phyloP scores from a whole-genome alignment of 2,113 vertebrate genomes.

The Nesoenas mayeri region DNA sequence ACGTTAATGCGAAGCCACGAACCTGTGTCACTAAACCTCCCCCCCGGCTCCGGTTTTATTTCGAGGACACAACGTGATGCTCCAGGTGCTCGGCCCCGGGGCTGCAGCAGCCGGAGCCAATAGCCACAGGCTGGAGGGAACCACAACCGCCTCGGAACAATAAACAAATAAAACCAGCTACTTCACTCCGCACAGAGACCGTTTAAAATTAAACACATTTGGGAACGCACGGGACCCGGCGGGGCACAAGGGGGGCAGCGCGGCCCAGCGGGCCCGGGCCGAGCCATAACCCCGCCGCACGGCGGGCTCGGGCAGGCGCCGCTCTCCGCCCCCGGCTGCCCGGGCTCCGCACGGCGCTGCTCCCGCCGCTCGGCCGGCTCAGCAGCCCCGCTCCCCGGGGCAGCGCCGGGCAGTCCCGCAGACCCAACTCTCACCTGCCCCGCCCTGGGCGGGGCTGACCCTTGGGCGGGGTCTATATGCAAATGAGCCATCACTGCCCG shows the following conservation, averaged over 20 bases:
- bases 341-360: no score
- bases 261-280: neutral
- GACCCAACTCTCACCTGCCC: neutral
- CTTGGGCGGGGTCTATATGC: neutral
- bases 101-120: neutral
- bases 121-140: rapidly evolving
- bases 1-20: rapidly evolving
- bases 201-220: no score
- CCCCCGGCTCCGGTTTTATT: neutral
- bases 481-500: rapidly evolving
- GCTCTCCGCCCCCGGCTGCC: no score
- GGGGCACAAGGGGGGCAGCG: neutral
- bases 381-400: neutral
- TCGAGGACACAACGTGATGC: neutral
- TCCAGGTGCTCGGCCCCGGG: rapidly evolving
- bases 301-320: neutral
- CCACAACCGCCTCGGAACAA: rapidly evolving
- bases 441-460: neutral
- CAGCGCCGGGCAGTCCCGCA: no score
- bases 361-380: no score
- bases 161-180: rapidly evolving
- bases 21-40: neutral
- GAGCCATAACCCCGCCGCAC: neutral
- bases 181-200: neutral
- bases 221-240: no score